These are phyloP conservation scores for Teinopalpus imperialis DNA, from an alignment of 2,888 invertebrate species.

Conservation along the genomic window DNA sequence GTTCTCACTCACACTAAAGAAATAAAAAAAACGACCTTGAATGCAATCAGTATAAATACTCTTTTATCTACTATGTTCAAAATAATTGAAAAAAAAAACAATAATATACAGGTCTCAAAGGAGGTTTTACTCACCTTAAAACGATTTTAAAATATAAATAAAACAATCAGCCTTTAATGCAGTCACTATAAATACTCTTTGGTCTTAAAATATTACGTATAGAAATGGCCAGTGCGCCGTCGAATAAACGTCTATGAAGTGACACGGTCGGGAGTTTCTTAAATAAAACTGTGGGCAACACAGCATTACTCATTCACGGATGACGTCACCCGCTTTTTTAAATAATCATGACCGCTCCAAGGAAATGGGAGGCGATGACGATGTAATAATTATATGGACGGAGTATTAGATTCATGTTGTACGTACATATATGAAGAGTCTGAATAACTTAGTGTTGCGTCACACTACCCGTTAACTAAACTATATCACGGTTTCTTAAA, in stretches of 20 bases:
- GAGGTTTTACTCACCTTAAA: constrained; percentile 10
- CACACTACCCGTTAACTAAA: no score
- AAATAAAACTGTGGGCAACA: constrained; percentile 4
- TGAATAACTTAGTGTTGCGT: no score
- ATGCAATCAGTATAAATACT: no score
- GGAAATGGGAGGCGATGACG: constrained; percentile 1
- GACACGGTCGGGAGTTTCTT: background rate
- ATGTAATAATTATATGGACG: background rate
- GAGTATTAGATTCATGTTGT: background rate
- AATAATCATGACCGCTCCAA: constrained; percentile 19
- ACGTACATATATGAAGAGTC: no score
- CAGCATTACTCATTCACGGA: constrained; percentile 5
- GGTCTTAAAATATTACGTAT: background rate
- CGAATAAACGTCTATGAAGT: background rate
- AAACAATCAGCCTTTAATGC: constrained; percentile 18
- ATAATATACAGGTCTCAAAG: background rate
- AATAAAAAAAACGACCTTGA: no score
- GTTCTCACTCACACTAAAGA: no score
- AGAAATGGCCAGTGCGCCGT: background rate
- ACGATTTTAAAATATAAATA: background rate
- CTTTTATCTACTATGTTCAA: no score
- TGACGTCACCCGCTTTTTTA: constrained; percentile 26
- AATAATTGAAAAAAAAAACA: background rate
- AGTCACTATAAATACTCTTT: constrained; percentile 13
- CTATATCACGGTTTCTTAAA: no score